These are phyloP conservation scores for Caenorhabditis brenneri DNA, from an alignment of 1,140 invertebrate genomes.

Conservation along the genomic window DNA sequence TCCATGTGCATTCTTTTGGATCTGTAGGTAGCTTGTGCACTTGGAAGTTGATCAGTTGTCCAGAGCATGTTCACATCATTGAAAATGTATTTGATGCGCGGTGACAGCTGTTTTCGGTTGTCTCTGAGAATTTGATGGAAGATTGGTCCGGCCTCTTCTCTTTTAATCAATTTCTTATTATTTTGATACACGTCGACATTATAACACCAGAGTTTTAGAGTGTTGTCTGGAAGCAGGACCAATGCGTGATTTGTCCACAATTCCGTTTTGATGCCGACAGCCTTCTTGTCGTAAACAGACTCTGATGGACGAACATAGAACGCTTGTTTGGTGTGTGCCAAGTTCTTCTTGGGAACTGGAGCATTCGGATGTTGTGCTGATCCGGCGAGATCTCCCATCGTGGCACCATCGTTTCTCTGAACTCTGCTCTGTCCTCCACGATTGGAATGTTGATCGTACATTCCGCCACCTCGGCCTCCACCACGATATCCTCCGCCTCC, in stretches of 20 bases:
- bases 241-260: not conserved
- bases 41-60: not conserved
- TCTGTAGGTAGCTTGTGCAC: not conserved
- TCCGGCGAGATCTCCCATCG: not conserved
- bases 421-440: not conserved
- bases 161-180: not conserved
- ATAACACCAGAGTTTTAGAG: not conserved
- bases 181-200: not conserved
- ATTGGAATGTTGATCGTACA: not conserved
- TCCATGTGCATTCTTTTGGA: not conserved
- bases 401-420: too few relatives aligned
- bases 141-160: not conserved
- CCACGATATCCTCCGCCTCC: too few relatives aligned
- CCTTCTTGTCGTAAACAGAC: not conserved
- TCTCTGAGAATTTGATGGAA: not conserved
- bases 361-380: not conserved
- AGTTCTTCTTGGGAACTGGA: not conserved
- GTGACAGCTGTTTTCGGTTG: not conserved
- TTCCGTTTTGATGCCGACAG: not conserved
- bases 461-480: not conserved
- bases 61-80: conserved; percentile 40
- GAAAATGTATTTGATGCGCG: not conserved
- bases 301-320: not conserved
- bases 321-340: not conserved
- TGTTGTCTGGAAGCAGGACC: not conserved